Base-by-base conservation (phyloP, 2,797 vertebrate species). In the Cirrhinus molitorella region DNA sequence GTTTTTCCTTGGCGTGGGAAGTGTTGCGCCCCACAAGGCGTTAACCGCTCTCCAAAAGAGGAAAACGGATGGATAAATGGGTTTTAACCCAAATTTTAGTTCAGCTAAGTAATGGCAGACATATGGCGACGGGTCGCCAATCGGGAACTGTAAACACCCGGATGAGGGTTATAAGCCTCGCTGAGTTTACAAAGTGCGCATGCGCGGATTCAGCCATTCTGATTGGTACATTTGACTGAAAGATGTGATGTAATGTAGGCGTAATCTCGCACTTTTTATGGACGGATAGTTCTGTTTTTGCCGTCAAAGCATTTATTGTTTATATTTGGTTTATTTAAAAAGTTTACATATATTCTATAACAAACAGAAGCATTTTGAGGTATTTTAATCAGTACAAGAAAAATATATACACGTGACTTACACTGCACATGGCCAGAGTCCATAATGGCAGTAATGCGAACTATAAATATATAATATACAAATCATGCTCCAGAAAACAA, bases 51-150 rank as follows among this genome's bases (percentile, higher is more conserved):
- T 88, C 92, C 93, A 79, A 61, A 68, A 21, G 37, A 86, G 92
- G 92, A 93, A 94, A 94, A 94, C 85, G 79, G 51, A 67, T 82
- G 78, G 86, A 85, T 88, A 80, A 71, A 23, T 28, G 84, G 87
- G 88, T 90, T 93, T 19, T 49, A 70, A 65, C 81, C 78, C 88
- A 90, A 92, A 71, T 78, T 63, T 72, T 75, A 4, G 40, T 83
- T 84, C 82, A 76, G 19, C 47, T 53, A 1, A 21, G 86, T 53
- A 80, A 86, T 80, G 87, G 82, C 81, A 47, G 88, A 82, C 89
- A 94, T 97, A 97, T 97, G 97, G 98, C 98, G 98, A 97, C 97
- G 91, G 95, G 93, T 96, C 97, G 98, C 97, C 98, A 95, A 93
- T 95, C 92, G 93, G 86, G 89, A 94, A 91, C 63, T 87, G 71